Base-by-base conservation (phyloP, 2,113 vertebrate genomes). In the Neofelis nebulosa region DNA sequence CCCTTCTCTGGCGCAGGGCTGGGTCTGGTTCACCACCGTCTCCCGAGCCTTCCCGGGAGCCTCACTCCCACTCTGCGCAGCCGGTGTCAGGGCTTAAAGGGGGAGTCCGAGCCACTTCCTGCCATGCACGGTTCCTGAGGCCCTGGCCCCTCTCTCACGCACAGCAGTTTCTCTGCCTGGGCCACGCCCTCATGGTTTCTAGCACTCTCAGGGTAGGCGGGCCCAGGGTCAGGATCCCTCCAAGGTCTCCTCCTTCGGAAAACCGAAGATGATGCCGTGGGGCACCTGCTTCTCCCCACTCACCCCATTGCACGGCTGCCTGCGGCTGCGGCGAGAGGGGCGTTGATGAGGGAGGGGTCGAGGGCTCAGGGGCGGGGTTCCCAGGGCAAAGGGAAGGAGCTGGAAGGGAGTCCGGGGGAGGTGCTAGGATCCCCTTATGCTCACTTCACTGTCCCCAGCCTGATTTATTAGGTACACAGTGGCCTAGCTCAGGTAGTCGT, bases 91-190 rank as follows among this genome's bases (percentile, higher is more conserved):
- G 71, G 36, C 23, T 85, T 38, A 14, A 21, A 71, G 31, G 3
- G 15, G 16, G 55, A 21, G 41, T 38, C 61, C 13, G 10, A 48
- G 68, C 41, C 0, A 0, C 45, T 3, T 33, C 33, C 33, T 3
- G 16, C 12, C 1, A 10, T 36, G 23, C 19, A 4, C 3, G 1
- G 18, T 31, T 19, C 5, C 21, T 19, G 74, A 81, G 86, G 31
- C 33, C 3, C 57, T 33, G 27, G 0, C 7, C 48, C 25, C 13
- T 18, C 19, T 73, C n/a, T 31, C 89, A 13, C 15, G 19, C 36
- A 61, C 31, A 45, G 57, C 36, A 8, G 69, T 45, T 73, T 89
- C 48, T 41, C 21, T 71, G 87, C 23, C 38, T 23, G 15, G 15
- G n/a, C 15, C 3, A 65, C 41, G n/a, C 18, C 48, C 48, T 78